Conservation (phyloP, 2,888 invertebrate genomes). For the Phyllotreta cruciferae region DNA sequence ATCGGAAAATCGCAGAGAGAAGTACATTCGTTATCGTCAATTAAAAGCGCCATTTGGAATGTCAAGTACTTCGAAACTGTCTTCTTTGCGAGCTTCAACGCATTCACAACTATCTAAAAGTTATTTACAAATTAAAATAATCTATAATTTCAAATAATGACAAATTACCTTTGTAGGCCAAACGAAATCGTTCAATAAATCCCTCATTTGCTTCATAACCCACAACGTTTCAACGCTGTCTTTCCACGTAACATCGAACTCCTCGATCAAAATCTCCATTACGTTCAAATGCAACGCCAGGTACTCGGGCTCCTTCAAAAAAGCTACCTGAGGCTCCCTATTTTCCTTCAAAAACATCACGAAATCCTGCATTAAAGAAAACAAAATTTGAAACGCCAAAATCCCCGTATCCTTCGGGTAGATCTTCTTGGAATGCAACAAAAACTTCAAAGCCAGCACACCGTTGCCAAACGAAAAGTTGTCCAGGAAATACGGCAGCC, state of each 20-base stretch:
- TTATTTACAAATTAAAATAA: constrained; percentile 1
- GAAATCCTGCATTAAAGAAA: constrained; percentile 68
- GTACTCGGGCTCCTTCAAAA: constrained; percentile 58
- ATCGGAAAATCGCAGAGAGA: constrained; percentile 70
- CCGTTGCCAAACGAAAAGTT: constrained; percentile 60
- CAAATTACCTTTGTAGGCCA: constrained; percentile 62
- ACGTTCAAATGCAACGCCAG: constrained; percentile 70
- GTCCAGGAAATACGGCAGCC: constrained; percentile 56
- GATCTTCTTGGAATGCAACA: constrained; percentile 66
- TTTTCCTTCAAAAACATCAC: constrained; percentile 48
- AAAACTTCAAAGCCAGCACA: constrained; percentile 64
- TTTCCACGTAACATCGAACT: constrained; percentile 78
- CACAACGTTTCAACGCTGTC: constrained; percentile 79
- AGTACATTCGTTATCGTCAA: constrained; percentile 71
- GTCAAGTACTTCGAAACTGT: constrained; percentile 78
- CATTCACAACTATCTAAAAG: constrained; percentile 73
- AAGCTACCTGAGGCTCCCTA: constrained; percentile 41
- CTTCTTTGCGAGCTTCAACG: constrained; percentile 72
- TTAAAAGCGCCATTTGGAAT: constrained; percentile 76
- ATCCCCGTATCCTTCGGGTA: constrained; percentile 69
- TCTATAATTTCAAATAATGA: constrained; percentile 14
- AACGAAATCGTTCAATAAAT: constrained; percentile 63
- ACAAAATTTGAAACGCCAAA: constrained; percentile 68
- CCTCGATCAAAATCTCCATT: constrained; percentile 69
- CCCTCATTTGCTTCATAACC: constrained; percentile 64